phyloP scores from a whole-genome alignment of 2,797 vertebrate genomes.

The Sciurus vulgaris region DNA sequence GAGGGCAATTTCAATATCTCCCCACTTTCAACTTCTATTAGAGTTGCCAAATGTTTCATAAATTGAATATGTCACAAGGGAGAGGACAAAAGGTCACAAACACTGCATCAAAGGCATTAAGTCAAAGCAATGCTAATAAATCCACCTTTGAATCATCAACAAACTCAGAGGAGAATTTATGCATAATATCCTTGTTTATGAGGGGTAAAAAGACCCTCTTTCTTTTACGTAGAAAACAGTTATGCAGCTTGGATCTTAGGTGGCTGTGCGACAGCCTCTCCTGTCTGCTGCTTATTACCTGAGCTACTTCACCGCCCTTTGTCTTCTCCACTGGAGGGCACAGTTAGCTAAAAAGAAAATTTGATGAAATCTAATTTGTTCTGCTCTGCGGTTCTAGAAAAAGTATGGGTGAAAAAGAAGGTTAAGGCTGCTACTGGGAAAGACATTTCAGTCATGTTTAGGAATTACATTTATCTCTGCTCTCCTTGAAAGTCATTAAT shows the following conservation, averaged over 20 bases:
- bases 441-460: not conserved
- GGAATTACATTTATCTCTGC: constrained; percentile 50
- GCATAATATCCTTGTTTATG: not conserved
- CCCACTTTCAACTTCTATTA: not conserved
- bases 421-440: constrained; percentile 7
- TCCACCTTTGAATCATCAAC: not conserved
- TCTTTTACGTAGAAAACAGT: not conserved
- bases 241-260: not conserved
- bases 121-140: constrained; percentile 25
- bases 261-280: not conserved
- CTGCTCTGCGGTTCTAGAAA: constrained; percentile 54
- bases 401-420: constrained; percentile 16
- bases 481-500: constrained; percentile 61
- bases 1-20: not conserved
- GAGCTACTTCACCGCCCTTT: constrained; percentile 52
- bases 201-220: not conserved
- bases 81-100: constrained; percentile 9
- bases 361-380: constrained; percentile 61
- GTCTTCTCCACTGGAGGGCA: constrained; percentile 83
- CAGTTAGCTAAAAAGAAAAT: constrained; percentile 79
- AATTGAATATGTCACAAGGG: not conserved
- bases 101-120: not conserved
- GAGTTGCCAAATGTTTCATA: constrained; percentile 48
- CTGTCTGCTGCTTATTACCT: not conserved
- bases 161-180: constrained; percentile 15